A percentile compares a stretch with the other conserved stretches of the same genome.
Evolutionary conservation across 2,797 vertebrate genomes (phyloP).

Genomic region (Ptychadena robeensis): DNA sequence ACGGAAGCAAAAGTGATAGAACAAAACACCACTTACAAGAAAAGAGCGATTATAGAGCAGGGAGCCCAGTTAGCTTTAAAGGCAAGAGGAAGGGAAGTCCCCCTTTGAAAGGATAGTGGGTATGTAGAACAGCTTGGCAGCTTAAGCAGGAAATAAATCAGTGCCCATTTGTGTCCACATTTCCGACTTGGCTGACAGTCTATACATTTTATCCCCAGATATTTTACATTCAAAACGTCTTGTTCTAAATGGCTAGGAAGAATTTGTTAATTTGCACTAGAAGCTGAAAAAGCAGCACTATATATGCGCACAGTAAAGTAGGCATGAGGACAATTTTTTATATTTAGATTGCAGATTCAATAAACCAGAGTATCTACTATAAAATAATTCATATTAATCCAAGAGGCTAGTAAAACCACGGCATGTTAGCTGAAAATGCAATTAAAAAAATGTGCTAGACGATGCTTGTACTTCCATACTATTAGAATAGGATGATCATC

Average conservation of each 20-base stretch:
- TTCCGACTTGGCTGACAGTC: constrained; percentile 6
- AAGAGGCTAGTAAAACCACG: too few species aligned
- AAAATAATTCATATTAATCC: too few species aligned
- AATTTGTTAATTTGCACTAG: constrained; percentile 8
- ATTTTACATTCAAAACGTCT: constrained; percentile 1
- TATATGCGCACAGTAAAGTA: background rate
- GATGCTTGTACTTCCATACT: too few species aligned
- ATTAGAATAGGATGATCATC: background rate
- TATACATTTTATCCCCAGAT: background rate
- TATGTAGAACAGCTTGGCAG: background rate
- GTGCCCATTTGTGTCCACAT: constrained; percentile 12
- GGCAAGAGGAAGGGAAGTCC: background rate
- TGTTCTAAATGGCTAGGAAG: background rate
- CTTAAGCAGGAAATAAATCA: constrained; percentile 4
- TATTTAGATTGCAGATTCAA: background rate
- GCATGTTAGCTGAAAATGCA: background rate
- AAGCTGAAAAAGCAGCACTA: background rate
- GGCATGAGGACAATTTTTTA: background rate
- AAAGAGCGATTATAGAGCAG: background rate
- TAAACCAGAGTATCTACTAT: background rate
- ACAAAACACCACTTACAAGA: background rate
- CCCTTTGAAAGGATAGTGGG: background rate
- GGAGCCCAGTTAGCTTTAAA: background rate
- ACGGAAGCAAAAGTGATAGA: background rate
- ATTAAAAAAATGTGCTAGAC: background rate